phyloP scores from a whole-genome alignment of 2,888 invertebrate genomes.

The Megastigmus dorsalis region DNA sequence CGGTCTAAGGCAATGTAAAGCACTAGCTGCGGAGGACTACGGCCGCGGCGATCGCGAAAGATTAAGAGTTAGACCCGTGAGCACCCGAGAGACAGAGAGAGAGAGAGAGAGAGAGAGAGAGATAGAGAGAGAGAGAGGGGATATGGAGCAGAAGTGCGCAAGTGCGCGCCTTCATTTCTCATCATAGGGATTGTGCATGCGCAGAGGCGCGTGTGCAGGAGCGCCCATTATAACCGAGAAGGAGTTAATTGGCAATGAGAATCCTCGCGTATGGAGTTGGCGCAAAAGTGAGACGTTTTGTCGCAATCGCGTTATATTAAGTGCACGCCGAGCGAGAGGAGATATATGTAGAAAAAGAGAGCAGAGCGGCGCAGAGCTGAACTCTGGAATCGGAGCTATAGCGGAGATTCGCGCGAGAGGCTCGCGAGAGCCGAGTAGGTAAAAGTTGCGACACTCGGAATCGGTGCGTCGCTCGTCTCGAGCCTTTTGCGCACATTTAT shows the following conservation, averaged over 20 bases:
- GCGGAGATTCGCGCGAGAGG: too few relatives aligned
- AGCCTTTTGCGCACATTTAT: background rate
- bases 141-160: too few relatives aligned
- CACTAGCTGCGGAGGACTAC: too few relatives aligned
- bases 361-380: too few relatives aligned
- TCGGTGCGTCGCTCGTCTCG: too few relatives aligned
- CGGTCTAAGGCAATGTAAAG: too few relatives aligned
- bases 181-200: conserved; percentile 37
- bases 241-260: conserved; percentile 46
- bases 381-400: too few relatives aligned
- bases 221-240: conserved; percentile 18
- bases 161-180: conserved; percentile 55
- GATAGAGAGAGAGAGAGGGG: background rate
- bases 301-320: conserved; percentile 39
- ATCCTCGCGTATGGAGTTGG: conserved; percentile 24
- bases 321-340: background rate
- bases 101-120: background rate
- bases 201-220: conserved; percentile 3
- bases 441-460: conserved; percentile 27
- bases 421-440: background rate
- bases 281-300: conserved; percentile 45
- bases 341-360: background rate
- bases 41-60: conserved; percentile 15
- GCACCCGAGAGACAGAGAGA: too few relatives aligned
- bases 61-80: conserved; percentile 32